phyloP scores from a whole-genome alignment of 2,888 invertebrate species.

The Andrena camellia region DNA sequence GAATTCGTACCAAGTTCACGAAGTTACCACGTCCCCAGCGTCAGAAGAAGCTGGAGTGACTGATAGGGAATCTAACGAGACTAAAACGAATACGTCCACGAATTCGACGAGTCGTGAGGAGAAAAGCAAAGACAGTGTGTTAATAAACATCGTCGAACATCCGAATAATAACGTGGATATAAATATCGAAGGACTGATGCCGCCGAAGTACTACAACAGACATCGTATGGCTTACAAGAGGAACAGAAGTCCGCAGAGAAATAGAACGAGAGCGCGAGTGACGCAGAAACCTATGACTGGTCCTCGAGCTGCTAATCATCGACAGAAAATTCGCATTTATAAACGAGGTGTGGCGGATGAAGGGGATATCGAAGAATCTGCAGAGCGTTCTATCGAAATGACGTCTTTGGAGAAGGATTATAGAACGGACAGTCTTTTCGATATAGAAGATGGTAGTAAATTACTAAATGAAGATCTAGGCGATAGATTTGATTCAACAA shows the following conservation, averaged over 20 bases:
- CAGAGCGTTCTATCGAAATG: background rate
- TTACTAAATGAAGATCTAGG: background rate
- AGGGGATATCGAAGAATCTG: background rate
- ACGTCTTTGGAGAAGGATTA: background rate
- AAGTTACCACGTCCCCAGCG: slow-evolving; percentile 20
- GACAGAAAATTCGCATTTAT: slow-evolving; percentile 51
- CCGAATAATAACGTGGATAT: background rate
- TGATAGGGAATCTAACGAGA: background rate
- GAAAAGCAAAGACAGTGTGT: slow-evolving; percentile 12
- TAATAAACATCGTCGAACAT: slow-evolving; percentile 23
- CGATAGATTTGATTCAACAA: background rate
- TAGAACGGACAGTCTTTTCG: background rate
- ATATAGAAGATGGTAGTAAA: background rate
- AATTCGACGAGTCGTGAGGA: background rate
- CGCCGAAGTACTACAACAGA: slow-evolving; percentile 35
- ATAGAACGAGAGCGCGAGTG: slow-evolving; percentile 14
- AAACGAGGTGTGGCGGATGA: slow-evolving; percentile 42
- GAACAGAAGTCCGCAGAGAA: slow-evolving; percentile 7
- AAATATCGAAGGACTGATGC: slow-evolving; percentile 38
- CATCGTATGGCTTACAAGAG: slow-evolving; percentile 20
- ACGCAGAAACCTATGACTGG: slow-evolving; percentile 6
- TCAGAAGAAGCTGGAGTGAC: background rate
- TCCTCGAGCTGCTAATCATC: slow-evolving; percentile 31
- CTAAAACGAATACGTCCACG: background rate
- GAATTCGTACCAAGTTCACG: slow-evolving; percentile 43